phyloP scores from a whole-genome alignment of 2,888 invertebrate species.

The Synanthedon andrenaeformis region DNA sequence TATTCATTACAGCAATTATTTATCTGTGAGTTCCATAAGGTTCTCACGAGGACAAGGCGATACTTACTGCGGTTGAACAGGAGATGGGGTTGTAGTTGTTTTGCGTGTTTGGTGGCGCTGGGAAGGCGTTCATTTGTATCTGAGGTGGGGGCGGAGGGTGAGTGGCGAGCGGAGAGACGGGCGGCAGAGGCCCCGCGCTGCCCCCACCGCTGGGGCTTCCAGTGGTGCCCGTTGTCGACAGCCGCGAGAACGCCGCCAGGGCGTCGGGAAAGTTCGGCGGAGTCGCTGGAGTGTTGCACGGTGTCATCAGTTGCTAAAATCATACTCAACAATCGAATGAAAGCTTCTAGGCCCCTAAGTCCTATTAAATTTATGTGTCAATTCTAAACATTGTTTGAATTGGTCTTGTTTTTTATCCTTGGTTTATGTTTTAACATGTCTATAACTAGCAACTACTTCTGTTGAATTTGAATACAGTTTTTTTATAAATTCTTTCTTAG shows the following conservation, averaged over 20 bases:
- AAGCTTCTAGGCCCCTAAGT: no score
- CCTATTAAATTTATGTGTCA: not conserved
- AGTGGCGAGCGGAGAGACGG: conserved; percentile 56
- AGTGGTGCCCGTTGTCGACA: conserved; percentile 78
- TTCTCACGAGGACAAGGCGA: no score
- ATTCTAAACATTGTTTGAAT: not conserved
- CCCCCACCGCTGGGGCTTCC: conserved; percentile 39
- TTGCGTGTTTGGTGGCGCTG: conserved; percentile 44
- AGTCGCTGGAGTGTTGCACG: conserved; percentile 94
- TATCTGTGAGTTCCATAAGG: no score
- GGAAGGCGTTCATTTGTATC: conserved; percentile 42
- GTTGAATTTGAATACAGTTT: no score
- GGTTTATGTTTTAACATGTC: no score
- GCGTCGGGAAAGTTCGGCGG: conserved; percentile 95
- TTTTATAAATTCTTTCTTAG: no score
- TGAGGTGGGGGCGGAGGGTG: conserved; percentile 46
- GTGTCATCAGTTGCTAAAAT: conserved; percentile 83
- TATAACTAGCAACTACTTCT: no score
- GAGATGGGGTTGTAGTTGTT: conserved; percentile 52
- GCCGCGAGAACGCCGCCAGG: conserved; percentile 86
- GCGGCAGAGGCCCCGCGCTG: conserved; percentile 34
- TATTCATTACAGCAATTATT: no score
- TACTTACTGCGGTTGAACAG: conserved; percentile 62
- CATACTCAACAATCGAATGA: not conserved
- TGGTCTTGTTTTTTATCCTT: conserved; percentile 2